Evolutionary conservation across 1,140 invertebrate species (phyloP), one percentile per base, ranked within the genome.

Genomic region (Sipha flava): DNA sequence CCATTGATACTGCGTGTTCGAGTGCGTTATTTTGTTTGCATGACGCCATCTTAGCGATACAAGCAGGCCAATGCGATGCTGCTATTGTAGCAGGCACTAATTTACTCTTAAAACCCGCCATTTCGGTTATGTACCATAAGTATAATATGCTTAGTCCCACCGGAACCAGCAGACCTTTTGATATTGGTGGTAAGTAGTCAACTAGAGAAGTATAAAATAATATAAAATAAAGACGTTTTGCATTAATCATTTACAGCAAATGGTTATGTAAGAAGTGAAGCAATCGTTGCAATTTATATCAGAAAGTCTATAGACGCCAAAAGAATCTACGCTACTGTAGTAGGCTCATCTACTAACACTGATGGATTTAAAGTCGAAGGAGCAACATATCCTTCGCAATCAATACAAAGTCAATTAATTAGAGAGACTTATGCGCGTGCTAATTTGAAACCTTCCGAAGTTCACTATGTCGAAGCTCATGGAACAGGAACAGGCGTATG

Each of bases 211-310:
- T 40, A 40, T 40, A 10, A 10, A n/a, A n/a, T n/a, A n/a, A n/a
- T n/a, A n/a, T n/a, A n/a, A n/a, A n/a, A n/a, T n/a, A n/a, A n/a
- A n/a, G n/a, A n/a, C n/a, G n/a, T n/a, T n/a, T n/a, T n/a, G 37
- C 10, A 14, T 49, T 18, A 34, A 43, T 40, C 6, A 12, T 1
- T 29, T 72, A 21, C 26, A 89, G 89, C 88, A 23, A 86, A 88
- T 83, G 91, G 91, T 12, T 91, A 90, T 82, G 88, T 87, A 34
- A 85, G 91, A 47, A 89, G 89, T 82, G 91, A 92, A 84, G 88
- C 87, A 10, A 84, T 90, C 45, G 85, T 87, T 6, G 88, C 86
- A 2, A 83, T 92, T 23, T 88, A 88, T 79, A 82, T 92, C 7
- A 90, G 91, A 85, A 87, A 87, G 66, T 82, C 84, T 1, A 82